Evolutionary conservation across 2,888 invertebrate species (phyloP).

Genomic region (Amblyjoppa proteus): DNA sequence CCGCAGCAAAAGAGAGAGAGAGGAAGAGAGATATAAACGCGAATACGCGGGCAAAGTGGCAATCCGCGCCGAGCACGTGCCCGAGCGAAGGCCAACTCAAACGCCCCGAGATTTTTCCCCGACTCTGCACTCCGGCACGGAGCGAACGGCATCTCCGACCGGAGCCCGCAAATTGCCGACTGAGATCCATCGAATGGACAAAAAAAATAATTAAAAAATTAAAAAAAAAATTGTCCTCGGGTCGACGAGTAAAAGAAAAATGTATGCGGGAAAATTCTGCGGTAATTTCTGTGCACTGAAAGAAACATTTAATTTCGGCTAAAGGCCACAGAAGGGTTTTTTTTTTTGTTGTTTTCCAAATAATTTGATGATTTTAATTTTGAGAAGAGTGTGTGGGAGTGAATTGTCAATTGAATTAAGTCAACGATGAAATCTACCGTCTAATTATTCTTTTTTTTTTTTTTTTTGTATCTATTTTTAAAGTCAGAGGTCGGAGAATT

Average conservation of each 20-base stretch:
- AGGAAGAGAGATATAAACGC: conserved; percentile 23
- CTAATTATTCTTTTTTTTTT: neutral
- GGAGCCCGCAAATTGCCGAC: conserved; percentile 5
- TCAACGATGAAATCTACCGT: too few relatives aligned
- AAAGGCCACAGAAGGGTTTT: neutral
- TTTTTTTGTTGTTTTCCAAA: neutral
- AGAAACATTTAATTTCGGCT: neutral
- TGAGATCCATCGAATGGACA: neutral
- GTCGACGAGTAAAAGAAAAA: neutral
- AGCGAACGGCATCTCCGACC: neutral
- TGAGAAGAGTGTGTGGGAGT: too few relatives aligned
- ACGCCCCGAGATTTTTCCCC: conserved; percentile 38
- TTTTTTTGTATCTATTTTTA: neutral
- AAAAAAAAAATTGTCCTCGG: neutral
- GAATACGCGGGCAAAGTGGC: conserved; percentile 59
- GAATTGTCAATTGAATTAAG: too few relatives aligned
- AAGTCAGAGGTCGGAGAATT: neutral
- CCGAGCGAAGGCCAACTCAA: conserved; percentile 62
- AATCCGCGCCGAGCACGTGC: conserved; percentile 64
- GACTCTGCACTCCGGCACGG: neutral
- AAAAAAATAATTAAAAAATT: neutral
- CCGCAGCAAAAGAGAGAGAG: neutral
- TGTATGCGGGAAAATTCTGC: too few relatives aligned
- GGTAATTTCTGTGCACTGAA: too few relatives aligned
- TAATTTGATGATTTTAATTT: too few relatives aligned